Evolutionary conservation across 2,797 vertebrate species (phyloP), one percentile per base, ranked within the genome.

Genomic region (Kryptopterus vitreolus): DNA sequence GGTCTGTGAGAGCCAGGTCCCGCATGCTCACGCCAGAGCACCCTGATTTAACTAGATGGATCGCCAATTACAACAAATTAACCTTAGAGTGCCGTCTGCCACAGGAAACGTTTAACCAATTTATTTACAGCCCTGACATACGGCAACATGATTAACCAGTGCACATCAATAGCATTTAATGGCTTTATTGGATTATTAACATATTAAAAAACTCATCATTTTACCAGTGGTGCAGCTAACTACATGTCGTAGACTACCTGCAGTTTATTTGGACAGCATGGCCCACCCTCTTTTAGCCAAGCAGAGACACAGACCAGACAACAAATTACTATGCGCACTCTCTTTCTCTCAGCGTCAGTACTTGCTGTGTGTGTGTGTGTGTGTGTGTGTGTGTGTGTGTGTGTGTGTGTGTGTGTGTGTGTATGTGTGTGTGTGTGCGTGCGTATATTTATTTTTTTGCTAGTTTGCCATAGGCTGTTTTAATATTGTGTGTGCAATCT

Each of bases 51-150:
- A 93, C 91, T 87, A 89, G 90, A 94, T 92, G 91, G 89, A 88
- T 91, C 88, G 91, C 89, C 92, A 93, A 94, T 94, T 93, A 94
- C 89, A 84, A 85, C 89, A 89, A 89, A 93, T 93, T 93, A 93
- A 88, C 89, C 89, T 92, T 89, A 92, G 91, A 92, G 89, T 89
- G 91, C 90, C 91, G 90, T 93, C 92, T 94, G 93, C 92, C 92
- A 87, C 91, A 93, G 92, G 91, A 92, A 94, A 88, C 91, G 90
- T 92, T 94, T 92, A 93, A 91, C 91, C 90, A 92, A 90, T 92
- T 89, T 88, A 89, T 91, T 91, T 79, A 89, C 88, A 84, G 84
- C 79, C 85, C 87, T 89, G 88, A 88, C 91, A 92, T 92, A 90
- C 81, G 83, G 90, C 88, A 89, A 83, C 87, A 91, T 88, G 91